Base-by-base conservation (phyloP, 2,888 invertebrate species). In the Helicoverpa assulta region DNA sequence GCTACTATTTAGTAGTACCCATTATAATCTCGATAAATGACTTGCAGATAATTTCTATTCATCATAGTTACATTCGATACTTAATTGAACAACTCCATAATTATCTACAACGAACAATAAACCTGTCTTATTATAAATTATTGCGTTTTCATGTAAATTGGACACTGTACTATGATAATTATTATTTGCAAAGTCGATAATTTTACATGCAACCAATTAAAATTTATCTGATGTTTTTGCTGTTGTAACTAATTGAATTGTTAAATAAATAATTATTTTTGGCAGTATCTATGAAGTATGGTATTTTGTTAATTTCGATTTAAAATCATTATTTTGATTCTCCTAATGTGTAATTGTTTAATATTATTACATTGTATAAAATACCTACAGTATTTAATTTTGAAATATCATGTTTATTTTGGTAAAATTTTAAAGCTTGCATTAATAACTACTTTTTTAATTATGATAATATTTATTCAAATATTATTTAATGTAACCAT, bases 121-220 rank as follows among this genome's bases (percentile, higher is more conserved):
- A 76, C 56, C 63, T 58, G 66, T 74, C 61, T 61, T 67, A 60
- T 72, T 73, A 53, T 61, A 67, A 82, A 70, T 77, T 70, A 82
- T 78, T 73, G 64, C 62, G 66, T 70, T 76, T 75, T 73, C 71
- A 84, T 84, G 83, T 75, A 76, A 81, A 84, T 81, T 72, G 26
- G 67, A 66, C 14, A 43, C 29, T 71, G 50, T 64, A 67, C 68
- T 60, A 57, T 37, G 51, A 58, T 61, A 37, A 67, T 63, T 67
- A 70, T 68, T 59, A 66, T 67, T 67, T 63, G 58, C 53, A 56
- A 77, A 73, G 65, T 77, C 63, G 64, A 71, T 70, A 65, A 70
- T 54, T 55, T 63, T 60, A 50, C 37, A 26, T 57, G 58, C 69
- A 58, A 67, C 57, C 67, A 58, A 60, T 72, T 79, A 67, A 67